Percentiles rank a stretch among this genome's conserved stretches.
These are phyloP conservation scores for Oophaga pumilio DNA, from an alignment of 2,113 vertebrate species.

Conservation along the genomic window DNA sequence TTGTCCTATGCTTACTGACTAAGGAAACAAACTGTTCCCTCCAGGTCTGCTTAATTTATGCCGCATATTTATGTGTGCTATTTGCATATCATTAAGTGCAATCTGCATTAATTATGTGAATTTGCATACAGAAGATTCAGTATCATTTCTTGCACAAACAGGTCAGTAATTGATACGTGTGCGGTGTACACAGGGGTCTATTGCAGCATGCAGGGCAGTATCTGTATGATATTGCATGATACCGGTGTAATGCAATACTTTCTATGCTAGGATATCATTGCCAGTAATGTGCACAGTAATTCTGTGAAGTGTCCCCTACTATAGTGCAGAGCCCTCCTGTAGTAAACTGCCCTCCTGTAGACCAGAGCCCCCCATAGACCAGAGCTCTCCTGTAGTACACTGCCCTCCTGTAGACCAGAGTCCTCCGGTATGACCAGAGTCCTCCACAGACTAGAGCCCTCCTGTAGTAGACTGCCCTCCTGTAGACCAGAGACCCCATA, in stretches of 20 bases:
- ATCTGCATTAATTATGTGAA: constrained; percentile 38
- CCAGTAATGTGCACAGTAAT: background rate
- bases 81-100: constrained; percentile 49
- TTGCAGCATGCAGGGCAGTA: background rate
- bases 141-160: background rate
- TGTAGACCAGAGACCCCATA: too few species aligned
- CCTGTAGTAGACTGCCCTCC: too few species aligned
- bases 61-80: constrained; percentile 31
- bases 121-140: constrained; percentile 36
- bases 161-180: background rate
- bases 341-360: background rate
- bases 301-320: background rate
- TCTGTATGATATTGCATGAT: background rate
- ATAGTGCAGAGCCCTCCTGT: background rate
- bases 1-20: background rate
- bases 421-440: too few species aligned
- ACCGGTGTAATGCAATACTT: too few species aligned
- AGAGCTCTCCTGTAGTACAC: too few species aligned
- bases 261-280: background rate
- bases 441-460: too few species aligned
- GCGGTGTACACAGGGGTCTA: background rate
- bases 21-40: background rate
- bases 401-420: too few species aligned
- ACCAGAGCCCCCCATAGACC: too few species aligned
- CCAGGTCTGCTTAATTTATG: background rate